These are phyloP conservation scores for Pluvianellus socialis DNA, from an alignment of 2,113 vertebrate genomes.

Conservation along the genomic window DNA sequence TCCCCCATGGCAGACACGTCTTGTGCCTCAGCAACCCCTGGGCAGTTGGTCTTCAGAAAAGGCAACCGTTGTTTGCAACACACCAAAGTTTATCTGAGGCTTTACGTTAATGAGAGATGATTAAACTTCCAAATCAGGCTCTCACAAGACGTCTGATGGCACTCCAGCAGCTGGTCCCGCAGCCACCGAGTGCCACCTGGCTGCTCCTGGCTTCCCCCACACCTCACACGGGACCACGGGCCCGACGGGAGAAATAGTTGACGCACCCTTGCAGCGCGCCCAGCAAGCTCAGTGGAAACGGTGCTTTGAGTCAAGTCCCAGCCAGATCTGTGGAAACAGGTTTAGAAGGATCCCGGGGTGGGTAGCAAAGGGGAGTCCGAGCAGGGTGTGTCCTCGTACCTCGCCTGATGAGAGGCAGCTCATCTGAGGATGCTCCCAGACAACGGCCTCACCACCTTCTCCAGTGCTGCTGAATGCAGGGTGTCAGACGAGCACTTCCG, in stretches of 20 bases:
- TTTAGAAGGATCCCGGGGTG: neutral
- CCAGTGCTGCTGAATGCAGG: neutral
- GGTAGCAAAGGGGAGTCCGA: neutral
- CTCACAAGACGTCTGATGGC: neutral
- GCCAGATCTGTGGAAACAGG: neutral
- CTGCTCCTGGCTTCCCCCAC: too few species aligned
- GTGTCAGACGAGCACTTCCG: neutral
- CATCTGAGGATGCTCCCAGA: neutral
- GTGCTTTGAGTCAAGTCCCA: neutral
- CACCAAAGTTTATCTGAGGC: neutral
- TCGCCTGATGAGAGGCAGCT: neutral
- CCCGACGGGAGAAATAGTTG: accelerated
- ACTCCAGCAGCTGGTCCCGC: neutral
- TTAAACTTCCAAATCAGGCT: neutral
- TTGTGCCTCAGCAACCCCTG: neutral
- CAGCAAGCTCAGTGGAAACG: neutral
- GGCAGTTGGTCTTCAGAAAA: neutral
- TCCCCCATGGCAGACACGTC: neutral
- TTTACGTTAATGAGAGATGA: neutral
- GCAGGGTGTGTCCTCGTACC: neutral
- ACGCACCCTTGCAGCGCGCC: neutral
- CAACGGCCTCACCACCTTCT: neutral
- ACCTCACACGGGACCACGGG: accelerated
- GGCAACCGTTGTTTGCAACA: neutral
- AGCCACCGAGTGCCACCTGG: accelerated